Conservation (phyloP, 2,113 vertebrate genomes). For the Pongo abelii region DNA sequence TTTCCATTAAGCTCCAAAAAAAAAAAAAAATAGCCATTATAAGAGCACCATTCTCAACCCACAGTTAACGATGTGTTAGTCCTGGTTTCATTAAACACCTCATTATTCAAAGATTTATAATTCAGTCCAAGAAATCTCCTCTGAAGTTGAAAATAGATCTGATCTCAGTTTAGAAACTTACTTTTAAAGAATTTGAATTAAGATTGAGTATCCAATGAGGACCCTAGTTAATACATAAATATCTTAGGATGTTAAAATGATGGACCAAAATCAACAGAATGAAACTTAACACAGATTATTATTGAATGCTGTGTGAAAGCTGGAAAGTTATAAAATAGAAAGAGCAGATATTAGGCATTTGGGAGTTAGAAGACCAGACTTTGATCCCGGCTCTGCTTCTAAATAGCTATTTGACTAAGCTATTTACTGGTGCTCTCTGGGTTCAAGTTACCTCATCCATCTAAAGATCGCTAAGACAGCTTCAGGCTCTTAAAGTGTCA, state of each 20-base stretch:
- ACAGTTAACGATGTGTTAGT: constrained; percentile 81
- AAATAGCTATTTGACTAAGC: neutral
- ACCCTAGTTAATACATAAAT: neutral
- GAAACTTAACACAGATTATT: neutral
- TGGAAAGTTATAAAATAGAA: neutral
- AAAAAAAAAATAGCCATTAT: constrained; percentile 63
- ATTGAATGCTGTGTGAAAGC: neutral
- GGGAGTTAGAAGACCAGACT: neutral
- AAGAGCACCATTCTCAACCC: constrained; percentile 76
- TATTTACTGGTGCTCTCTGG: neutral
- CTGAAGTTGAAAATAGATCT: constrained; percentile 60
- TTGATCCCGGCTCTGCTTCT: neutral
- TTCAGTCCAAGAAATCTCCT: constrained; percentile 76
- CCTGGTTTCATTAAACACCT: constrained; percentile 84
- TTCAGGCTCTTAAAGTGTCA: neutral
- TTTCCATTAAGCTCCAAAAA: constrained; percentile 80
- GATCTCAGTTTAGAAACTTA: constrained; percentile 64
- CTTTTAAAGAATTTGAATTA: constrained; percentile 17
- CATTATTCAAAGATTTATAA: constrained; percentile 85
- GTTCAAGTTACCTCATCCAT: neutral
- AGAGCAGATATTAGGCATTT: neutral
- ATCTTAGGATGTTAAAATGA: neutral
- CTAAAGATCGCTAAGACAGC: neutral
- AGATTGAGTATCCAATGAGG: neutral
- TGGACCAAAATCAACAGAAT: neutral